Evolutionary conservation across 2,797 vertebrate species (phyloP), one percentile per base, ranked within the genome.

Genomic region (Molossus molossus): DNA sequence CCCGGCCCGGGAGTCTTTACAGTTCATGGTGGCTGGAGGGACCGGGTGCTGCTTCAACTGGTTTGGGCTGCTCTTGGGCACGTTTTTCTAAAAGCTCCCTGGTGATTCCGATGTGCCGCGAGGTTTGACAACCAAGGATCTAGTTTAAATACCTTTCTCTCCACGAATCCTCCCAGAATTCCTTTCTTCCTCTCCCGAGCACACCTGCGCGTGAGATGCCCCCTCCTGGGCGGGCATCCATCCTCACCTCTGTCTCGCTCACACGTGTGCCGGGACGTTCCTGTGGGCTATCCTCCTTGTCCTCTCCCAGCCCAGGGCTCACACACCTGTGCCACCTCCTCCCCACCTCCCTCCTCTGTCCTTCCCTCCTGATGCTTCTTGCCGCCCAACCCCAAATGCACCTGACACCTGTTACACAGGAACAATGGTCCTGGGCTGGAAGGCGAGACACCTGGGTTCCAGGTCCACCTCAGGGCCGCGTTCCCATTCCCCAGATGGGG

Each of bases 21-120:
- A 81, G 53, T 6, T 69, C 15, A 10, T 3, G 2, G 37, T 0
- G 72, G 55, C 81, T 33, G 1, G 33, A 29, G 0, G 0, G 40
- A 6, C 25, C 3, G 3, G n/a, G 27, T 48, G 64, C 69, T 55
- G 15, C 69, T 48, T 64, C 45, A 72, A 23, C 9, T 15, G 8
- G 45, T 45, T 65, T 53, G 57, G 45, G 75, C 5, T 20, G 23
- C 18, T 40, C 50, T 58, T 81, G 80, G 48, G 23, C 25, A 20
- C n/a, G 7, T 45, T 45, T 37, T 86, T 57, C 80, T 82, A 12
- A 93, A 85, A 90, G 67, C 45, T 70, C 72, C 67, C 72, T 29
- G 15, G 69, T 27, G 72, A 69, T 13, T 69, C 50, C 58, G 53
- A 58, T 12, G 3, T 20, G 6, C 6, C n/a, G 14, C 21, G 14